These are phyloP conservation scores for Hydrolagus colliei DNA, from an alignment of 2,797 vertebrate species.

Conservation along the genomic window DNA sequence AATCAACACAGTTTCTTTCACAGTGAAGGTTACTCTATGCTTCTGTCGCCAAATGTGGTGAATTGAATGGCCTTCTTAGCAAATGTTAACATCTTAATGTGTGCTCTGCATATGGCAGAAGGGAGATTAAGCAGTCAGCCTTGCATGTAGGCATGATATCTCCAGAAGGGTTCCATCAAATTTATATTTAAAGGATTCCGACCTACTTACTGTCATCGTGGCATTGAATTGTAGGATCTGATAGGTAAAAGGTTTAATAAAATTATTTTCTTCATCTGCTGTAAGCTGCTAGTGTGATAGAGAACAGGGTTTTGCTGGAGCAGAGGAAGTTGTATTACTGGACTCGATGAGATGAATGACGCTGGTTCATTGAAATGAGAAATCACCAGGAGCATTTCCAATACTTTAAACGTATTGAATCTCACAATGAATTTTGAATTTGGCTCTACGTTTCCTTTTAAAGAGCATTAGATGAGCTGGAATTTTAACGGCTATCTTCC, in stretches of 20 bases:
- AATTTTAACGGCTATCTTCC: background rate
- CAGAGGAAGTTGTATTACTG: background rate
- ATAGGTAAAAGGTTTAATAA: background rate
- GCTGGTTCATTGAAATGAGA: background rate
- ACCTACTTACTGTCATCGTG: background rate
- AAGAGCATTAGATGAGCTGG: background rate
- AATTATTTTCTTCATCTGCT: slow-evolving; percentile 1
- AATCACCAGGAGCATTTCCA: background rate
- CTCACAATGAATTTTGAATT: background rate
- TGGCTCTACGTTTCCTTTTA: background rate
- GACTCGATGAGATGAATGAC: background rate
- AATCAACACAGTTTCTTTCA: no score
- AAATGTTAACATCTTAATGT: background rate
- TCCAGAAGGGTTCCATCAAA: background rate
- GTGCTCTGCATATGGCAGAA: background rate
- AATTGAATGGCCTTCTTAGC: background rate
- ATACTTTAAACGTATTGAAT: background rate
- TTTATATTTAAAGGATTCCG: background rate
- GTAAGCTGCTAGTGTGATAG: background rate
- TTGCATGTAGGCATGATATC: background rate
- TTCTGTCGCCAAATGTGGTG: background rate
- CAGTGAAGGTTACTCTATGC: no score
- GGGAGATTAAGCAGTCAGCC: no score
- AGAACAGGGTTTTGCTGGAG: background rate
- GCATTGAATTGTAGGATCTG: background rate